phyloP scores from a whole-genome alignment of 2,888 invertebrate species.

The Ophioninae sp. region DNA sequence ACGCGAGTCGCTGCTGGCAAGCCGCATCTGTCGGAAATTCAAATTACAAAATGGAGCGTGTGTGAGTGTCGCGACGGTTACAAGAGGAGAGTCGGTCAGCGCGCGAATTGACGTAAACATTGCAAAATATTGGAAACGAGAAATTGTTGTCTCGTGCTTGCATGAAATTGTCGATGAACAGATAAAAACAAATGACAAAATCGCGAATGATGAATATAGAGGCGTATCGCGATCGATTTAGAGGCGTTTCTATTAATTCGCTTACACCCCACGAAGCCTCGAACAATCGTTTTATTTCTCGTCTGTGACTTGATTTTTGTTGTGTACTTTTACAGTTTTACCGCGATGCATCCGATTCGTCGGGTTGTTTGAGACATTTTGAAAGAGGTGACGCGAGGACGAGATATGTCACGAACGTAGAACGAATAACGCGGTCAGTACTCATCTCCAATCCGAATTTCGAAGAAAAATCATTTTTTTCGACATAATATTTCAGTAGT shows the following conservation, averaged over 20 bases:
- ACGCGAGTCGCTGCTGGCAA: slow-evolving; percentile 11
- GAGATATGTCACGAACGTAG: slow-evolving; percentile 35
- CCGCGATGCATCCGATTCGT: slow-evolving; percentile 1
- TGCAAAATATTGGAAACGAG: neutral
- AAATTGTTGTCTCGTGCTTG: slow-evolving; percentile 10
- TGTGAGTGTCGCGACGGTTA: slow-evolving; percentile 44
- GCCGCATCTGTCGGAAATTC: slow-evolving; percentile 43
- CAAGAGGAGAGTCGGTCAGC: slow-evolving; percentile 30
- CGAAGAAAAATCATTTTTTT: neutral
- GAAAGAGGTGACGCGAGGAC: neutral
- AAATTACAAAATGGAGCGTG: slow-evolving; percentile 62
- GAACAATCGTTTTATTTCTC: slow-evolving; percentile 26
- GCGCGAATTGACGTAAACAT: slow-evolving; percentile 52
- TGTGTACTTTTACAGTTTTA: slow-evolving; percentile 38
- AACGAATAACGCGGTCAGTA: slow-evolving; percentile 17
- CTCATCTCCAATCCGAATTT: neutral
- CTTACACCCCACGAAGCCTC: slow-evolving; percentile 16
- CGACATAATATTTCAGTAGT: neutral
- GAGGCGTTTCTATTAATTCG: slow-evolving; percentile 10
- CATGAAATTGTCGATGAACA: neutral
- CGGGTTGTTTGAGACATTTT: slow-evolving; percentile 7
- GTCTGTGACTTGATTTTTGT: neutral
- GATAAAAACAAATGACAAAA: slow-evolving; percentile 19
- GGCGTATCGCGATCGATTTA: slow-evolving; percentile 19
- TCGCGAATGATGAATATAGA: slow-evolving; percentile 10